Evolutionary conservation across 2,888 invertebrate genomes (phyloP).

Genomic region (Acronicta leporina): DNA sequence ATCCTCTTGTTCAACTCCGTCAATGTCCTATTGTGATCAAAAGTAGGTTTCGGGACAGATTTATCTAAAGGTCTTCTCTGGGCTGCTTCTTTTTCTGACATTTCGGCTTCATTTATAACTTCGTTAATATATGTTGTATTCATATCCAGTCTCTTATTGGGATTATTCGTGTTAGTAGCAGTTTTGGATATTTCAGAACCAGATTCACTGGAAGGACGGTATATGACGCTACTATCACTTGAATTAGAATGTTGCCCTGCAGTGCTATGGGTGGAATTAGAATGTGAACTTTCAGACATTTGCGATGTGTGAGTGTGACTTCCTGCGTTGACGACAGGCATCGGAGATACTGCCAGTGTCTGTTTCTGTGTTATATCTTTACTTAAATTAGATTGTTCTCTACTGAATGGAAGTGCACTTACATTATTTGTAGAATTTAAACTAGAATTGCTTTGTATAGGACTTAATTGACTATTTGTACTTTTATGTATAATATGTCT

Average conservation of each 20-base stretch:
- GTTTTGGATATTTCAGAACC: slow-evolving; percentile 90
- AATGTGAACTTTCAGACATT: slow-evolving; percentile 92
- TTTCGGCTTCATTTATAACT: slow-evolving; percentile 88
- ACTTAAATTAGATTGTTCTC: slow-evolving; percentile 87
- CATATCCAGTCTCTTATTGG: slow-evolving; percentile 88
- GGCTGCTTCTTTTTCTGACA: slow-evolving; percentile 84
- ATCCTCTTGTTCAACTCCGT: slow-evolving; percentile 74
- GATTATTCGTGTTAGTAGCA: slow-evolving; percentile 73
- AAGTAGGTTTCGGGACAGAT: slow-evolving; percentile 67
- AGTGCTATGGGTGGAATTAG: slow-evolving; percentile 89
- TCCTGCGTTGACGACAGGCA: slow-evolving; percentile 88
- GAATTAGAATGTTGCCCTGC: slow-evolving; percentile 92
- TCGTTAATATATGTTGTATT: slow-evolving; percentile 85
- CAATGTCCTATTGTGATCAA: slow-evolving; percentile 77
- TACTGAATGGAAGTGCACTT: slow-evolving; percentile 83
- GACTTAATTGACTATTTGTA: slow-evolving; percentile 88
- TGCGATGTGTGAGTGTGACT: slow-evolving; percentile 79
- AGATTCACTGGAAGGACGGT: slow-evolving; percentile 92
- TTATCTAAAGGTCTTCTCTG: slow-evolving; percentile 76
- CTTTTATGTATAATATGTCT: slow-evolving; percentile 86
- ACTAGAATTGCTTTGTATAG: slow-evolving; percentile 89
- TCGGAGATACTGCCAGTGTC: slow-evolving; percentile 92
- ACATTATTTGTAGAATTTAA: slow-evolving; percentile 87
- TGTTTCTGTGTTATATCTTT: slow-evolving; percentile 86
- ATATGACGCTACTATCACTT: slow-evolving; percentile 92